A percentile compares a stretch with the other conserved stretches of the same genome.
phyloP scores from a whole-genome alignment of 1,140 invertebrate genomes.

The Ceratoteleas bidentatus region DNA sequence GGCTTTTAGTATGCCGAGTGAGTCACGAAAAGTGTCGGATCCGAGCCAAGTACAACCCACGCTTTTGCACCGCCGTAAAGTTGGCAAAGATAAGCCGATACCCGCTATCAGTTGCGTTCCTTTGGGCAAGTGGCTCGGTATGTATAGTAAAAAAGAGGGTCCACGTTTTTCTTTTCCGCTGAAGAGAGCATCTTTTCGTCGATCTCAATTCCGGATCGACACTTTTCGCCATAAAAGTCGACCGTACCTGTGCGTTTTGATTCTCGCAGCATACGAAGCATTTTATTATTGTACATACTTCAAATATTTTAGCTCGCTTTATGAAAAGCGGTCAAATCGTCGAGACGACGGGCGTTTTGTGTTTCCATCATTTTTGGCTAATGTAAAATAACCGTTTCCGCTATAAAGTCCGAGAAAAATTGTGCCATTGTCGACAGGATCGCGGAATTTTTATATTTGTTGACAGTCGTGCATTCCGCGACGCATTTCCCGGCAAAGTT shows the following conservation, averaged over 20 bases:
- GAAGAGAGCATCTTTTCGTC: slow-evolving; percentile 58
- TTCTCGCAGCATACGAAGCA: slow-evolving; percentile 43
- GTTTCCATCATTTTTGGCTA: slow-evolving; percentile 8
- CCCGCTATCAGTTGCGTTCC: slow-evolving; percentile 67
- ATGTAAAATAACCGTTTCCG: slow-evolving; percentile 13
- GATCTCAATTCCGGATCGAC: slow-evolving; percentile 60
- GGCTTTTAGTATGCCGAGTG: slow-evolving; percentile 67
- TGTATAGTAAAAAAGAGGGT: slow-evolving; percentile 53
- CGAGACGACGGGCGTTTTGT: not conserved
- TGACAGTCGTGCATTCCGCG: not conserved
- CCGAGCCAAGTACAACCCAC: slow-evolving; percentile 66
- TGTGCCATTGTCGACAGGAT: not conserved
- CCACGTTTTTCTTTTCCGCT: slow-evolving; percentile 55
- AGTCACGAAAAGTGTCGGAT: slow-evolving; percentile 68
- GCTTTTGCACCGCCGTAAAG: slow-evolving; percentile 67
- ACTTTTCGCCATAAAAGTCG: slow-evolving; percentile 54
- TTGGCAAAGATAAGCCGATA: slow-evolving; percentile 67
- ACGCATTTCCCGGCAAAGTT: not conserved
- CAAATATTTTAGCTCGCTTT: slow-evolving; percentile 39
- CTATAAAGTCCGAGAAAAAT: slow-evolving; percentile 2
- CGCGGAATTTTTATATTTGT: not conserved
- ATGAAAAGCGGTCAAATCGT: slow-evolving; percentile 17
- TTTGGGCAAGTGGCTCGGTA: slow-evolving; percentile 63
- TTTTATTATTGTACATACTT: slow-evolving; percentile 46
- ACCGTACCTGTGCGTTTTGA: slow-evolving; percentile 50